Percentiles rank a stretch among this genome's conserved stretches.
Evolutionary conservation across 2,797 vertebrate genomes (phyloP).

Genomic region (Ispidina lecontei): DNA sequence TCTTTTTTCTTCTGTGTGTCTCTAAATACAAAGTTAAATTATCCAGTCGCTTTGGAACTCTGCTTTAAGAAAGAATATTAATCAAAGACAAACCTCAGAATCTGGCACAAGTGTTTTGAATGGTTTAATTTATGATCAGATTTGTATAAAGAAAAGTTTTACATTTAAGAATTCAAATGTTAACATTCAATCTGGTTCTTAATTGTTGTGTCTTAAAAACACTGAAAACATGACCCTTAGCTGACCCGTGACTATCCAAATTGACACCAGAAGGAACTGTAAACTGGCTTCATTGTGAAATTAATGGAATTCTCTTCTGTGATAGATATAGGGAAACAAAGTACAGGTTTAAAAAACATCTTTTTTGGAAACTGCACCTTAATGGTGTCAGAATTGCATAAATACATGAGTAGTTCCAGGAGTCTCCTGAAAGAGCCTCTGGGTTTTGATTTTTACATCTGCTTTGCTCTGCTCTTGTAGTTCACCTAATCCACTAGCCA

Average conservation of each 20-base stretch:
- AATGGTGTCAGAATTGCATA: background rate
- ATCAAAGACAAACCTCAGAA: background rate
- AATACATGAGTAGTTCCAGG: background rate
- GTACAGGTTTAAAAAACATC: background rate
- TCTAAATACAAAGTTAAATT: background rate
- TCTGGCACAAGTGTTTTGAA: background rate
- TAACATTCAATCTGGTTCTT: background rate
- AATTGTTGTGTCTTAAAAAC: slow-evolving; percentile 11
- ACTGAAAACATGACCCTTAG: slow-evolving; percentile 9
- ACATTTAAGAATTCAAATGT: background rate
- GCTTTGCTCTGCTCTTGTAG: background rate
- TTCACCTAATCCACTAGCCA: background rate
- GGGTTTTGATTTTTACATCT: background rate
- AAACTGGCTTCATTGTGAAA: slow-evolving; percentile 3
- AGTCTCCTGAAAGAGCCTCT: background rate
- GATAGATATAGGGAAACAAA: background rate
- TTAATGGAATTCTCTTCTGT: background rate
- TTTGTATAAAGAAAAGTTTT: background rate
- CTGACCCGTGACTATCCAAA: slow-evolving; percentile 44
- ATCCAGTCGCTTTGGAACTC: background rate
- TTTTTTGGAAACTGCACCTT: background rate
- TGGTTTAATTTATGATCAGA: background rate
- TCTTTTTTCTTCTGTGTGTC: background rate
- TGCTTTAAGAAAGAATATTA: background rate
- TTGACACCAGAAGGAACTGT: slow-evolving; percentile 19